Conservation (phyloP, 2,888 invertebrate genomes). For the Agrotis segetum region DNA sequence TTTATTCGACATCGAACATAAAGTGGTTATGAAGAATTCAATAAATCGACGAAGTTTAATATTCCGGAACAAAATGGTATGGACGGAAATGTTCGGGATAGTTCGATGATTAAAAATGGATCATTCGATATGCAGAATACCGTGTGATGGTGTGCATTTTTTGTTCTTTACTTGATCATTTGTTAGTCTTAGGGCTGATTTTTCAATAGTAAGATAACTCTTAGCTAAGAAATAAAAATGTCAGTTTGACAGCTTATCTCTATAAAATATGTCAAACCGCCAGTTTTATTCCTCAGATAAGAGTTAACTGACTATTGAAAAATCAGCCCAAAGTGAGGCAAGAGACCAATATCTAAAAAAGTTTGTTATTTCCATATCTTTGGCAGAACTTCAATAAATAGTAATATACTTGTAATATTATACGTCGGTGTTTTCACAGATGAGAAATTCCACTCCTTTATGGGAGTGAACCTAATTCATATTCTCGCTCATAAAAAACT, state of each 20-base stretch:
- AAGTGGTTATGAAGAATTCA: conserved; percentile 48
- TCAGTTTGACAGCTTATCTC: too few species aligned
- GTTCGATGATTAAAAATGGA: conserved; percentile 42
- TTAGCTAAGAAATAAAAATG: too few species aligned
- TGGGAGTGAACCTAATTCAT: conserved; percentile 31
- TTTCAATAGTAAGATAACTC: too few species aligned
- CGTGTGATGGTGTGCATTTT: not conserved
- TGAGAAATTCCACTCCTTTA: conserved; percentile 38
- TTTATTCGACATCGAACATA: conserved; percentile 61
- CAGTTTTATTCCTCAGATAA: too few species aligned
- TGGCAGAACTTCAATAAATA: not conserved
- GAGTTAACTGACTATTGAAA: too few species aligned
- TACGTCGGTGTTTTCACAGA: conserved; percentile 12
- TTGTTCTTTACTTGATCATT: not conserved
- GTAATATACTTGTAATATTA: not conserved
- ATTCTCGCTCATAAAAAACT: conserved; percentile 56
- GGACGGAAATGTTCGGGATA: conserved; percentile 40
- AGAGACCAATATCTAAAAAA: too few species aligned
- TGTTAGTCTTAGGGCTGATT: not conserved
- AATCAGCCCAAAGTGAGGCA: too few species aligned
- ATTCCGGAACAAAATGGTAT: conserved; percentile 30
- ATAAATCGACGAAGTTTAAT: conserved; percentile 44
- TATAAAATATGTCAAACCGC: too few species aligned
- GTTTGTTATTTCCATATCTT: not conserved
- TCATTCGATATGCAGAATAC: conserved; percentile 2